These are phyloP conservation scores for Elephas maximus DNA, from an alignment of 2,113 vertebrate genomes.

Conservation along the genomic window DNA sequence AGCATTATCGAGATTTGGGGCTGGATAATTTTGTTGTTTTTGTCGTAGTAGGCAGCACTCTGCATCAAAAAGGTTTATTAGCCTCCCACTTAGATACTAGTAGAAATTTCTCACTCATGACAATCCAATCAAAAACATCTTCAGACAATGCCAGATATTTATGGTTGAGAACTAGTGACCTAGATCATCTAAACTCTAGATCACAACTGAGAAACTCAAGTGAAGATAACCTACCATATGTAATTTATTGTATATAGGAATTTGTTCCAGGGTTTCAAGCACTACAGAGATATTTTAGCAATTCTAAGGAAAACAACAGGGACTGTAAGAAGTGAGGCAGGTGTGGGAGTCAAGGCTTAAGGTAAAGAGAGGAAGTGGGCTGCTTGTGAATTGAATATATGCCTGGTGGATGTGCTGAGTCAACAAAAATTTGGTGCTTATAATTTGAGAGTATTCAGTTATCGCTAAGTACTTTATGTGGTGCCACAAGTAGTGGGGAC, in stretches of 20 bases:
- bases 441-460: not conserved
- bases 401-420: not conserved
- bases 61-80: not conserved
- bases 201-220: not conserved
- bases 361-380: not conserved
- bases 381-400: not conserved
- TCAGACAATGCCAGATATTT: not conserved
- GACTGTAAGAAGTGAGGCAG: accelerated
- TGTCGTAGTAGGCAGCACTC: not conserved
- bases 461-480: not conserved
- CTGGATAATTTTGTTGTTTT: not conserved
- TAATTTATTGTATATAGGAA: not conserved
- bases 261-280: not conserved
- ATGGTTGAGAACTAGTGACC: not conserved
- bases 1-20: not conserved
- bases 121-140: not conserved
- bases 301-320: not conserved
- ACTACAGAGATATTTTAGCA: not conserved
- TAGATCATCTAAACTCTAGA: not conserved
- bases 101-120: not conserved
- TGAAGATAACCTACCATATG: not conserved
- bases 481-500: not conserved
- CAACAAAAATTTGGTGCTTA: not conserved
- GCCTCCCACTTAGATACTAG: not conserved
- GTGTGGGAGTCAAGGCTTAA: accelerated